These are phyloP conservation scores for Pantherophis alleghaniensis DNA, from an alignment of 2,797 vertebrate species.

Conservation along the genomic window DNA sequence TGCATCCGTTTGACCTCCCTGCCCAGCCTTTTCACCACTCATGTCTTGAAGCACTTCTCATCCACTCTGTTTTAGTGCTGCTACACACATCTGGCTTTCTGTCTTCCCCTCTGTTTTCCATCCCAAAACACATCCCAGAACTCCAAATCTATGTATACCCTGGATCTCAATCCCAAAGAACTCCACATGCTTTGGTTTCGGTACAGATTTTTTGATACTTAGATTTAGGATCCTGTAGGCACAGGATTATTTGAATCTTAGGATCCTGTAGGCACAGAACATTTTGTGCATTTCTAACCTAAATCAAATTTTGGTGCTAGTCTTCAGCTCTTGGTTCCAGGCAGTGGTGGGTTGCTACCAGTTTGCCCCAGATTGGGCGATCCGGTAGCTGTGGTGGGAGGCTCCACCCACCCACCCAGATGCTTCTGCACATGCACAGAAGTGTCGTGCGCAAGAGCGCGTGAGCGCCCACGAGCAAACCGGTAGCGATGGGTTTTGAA, in stretches of 20 bases:
- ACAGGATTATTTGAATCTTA: neutral
- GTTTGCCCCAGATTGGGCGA: too few species aligned
- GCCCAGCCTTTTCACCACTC: neutral
- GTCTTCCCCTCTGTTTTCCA: neutral
- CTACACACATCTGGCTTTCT: neutral
- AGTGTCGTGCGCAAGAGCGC: too few species aligned
- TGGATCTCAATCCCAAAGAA: neutral
- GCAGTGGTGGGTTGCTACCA: too few species aligned
- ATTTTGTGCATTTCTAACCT: neutral
- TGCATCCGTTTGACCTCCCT: neutral
- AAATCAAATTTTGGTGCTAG: neutral
- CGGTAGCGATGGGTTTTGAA: too few species aligned
- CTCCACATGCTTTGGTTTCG: neutral
- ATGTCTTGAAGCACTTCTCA: neutral
- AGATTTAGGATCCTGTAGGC: neutral
- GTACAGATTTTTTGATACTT: neutral
- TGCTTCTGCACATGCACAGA: too few species aligned
- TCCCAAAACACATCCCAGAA: neutral
- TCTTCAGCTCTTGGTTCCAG: neutral
- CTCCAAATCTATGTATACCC: neutral
- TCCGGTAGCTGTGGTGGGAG: too few species aligned
- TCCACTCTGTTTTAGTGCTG: neutral
- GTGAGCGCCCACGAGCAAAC: too few species aligned
- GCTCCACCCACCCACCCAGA: too few species aligned
- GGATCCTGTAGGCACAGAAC: neutral